These are phyloP conservation scores for Prionailurus bengalensis DNA, from an alignment of 2,113 vertebrate species.

Conservation along the genomic window DNA sequence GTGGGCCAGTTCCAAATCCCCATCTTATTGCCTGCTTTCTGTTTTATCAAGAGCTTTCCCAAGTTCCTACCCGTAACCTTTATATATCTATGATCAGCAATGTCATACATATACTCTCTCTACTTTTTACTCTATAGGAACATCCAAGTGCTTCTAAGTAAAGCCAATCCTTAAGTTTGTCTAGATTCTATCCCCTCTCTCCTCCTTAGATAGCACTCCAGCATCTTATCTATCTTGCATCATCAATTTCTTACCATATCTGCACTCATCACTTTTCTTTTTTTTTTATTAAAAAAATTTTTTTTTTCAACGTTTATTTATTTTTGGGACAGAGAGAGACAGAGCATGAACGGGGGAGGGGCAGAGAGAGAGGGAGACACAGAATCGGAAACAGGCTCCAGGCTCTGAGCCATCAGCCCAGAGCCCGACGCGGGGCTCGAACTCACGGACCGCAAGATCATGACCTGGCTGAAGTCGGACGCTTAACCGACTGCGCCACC, in stretches of 20 bases:
- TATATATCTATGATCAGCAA: neutral
- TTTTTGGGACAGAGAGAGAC: no score
- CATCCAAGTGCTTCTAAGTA: neutral
- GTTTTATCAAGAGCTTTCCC: neutral
- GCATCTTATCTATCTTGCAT: neutral
- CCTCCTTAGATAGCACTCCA: neutral
- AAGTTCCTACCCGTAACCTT: neutral
- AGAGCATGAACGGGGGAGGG: no score
- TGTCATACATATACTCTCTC: neutral
- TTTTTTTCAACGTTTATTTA: no score
- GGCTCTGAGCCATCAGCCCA: no score
- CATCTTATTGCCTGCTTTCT: neutral
- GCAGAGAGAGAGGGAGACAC: no score
- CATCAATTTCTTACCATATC: neutral
- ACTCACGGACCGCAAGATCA: no score
- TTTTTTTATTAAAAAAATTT: no score
- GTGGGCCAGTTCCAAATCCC: neutral
- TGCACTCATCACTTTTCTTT: neutral
- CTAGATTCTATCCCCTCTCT: neutral
- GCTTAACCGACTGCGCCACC: no score
- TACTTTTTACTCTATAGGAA: neutral
- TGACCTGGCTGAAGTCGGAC: no score
- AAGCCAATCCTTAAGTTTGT: neutral
- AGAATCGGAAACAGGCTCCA: no score
- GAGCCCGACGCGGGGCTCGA: no score